phyloP scores from a whole-genome alignment of 2,888 invertebrate species.

The Tetranychus truncatus region DNA sequence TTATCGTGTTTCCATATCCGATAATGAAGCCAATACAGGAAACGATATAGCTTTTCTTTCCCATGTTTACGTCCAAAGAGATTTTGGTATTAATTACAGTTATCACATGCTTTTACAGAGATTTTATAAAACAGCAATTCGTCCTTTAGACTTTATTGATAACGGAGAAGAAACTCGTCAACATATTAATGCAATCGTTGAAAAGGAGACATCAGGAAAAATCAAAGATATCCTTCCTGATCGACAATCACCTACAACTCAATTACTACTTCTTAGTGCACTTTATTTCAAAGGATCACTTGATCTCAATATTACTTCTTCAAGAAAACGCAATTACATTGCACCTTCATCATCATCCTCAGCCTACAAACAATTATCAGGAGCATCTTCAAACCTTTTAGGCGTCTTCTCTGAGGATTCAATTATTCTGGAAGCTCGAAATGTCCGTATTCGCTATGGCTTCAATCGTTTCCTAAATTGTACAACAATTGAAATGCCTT shows the following conservation, averaged over 20 bases:
- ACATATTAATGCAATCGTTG: conserved; percentile 27
- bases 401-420: background rate
- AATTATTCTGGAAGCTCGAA: conserved; percentile 10
- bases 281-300: conserved; percentile 24
- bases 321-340: background rate
- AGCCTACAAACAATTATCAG: background rate
- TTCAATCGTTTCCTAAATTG: conserved; percentile 26
- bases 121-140: conserved; percentile 27
- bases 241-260: conserved; percentile 24
- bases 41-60: conserved; percentile 23
- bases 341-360: background rate
- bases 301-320: conserved; percentile 19
- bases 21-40: conserved; percentile 3
- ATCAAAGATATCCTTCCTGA: conserved; percentile 22
- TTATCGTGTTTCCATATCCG: background rate
- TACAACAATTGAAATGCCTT: conserved; percentile 27
- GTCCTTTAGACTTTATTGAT: conserved; percentile 26
- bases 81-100: conserved; percentile 26
- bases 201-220: conserved; percentile 23
- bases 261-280: conserved; percentile 25
- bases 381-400: background rate
- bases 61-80: conserved; percentile 27
- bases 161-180: conserved; percentile 27
- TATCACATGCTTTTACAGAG: conserved; percentile 26
- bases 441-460: conserved; percentile 25